A percentile compares a stretch with the other conserved stretches of the same genome.
Evolutionary conservation across 1,140 invertebrate species (phyloP).

Genomic region (Plectus sambesii): DNA sequence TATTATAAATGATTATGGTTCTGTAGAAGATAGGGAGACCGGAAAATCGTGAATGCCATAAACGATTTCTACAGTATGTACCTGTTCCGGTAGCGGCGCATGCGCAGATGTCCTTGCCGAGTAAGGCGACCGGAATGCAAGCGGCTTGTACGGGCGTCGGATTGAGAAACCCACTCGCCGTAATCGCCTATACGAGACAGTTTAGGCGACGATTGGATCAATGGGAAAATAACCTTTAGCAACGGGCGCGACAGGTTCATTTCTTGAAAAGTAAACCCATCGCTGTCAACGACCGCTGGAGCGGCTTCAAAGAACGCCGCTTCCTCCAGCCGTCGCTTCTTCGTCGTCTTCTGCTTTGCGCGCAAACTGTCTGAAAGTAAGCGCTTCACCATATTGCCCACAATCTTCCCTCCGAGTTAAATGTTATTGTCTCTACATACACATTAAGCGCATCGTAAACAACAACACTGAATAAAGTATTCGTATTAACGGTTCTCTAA

Average conservation of each 20-base stretch:
- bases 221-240: conserved; percentile 33
- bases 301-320: conserved; percentile 16
- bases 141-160: conserved; percentile 92
- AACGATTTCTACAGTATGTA: no score
- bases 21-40: conserved; percentile 5
- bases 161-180: conserved; percentile 70
- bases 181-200: conserved; percentile 59
- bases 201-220: background rate
- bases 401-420: no score
- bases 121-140: conserved; percentile 79
- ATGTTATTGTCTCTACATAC: no score
- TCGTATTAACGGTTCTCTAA: no score
- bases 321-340: conserved; percentile 16
- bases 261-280: conserved; percentile 29
- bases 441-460: conserved; percentile 9
- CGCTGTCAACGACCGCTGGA: conserved; percentile 9
- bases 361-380: conserved; percentile 28
- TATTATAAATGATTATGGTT: conserved; percentile 2
- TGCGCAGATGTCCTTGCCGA: conserved; percentile 80
- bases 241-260: conserved; percentile 41
- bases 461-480: conserved; percentile 12
- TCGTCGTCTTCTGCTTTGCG: conserved; percentile 28
- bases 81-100: conserved; percentile 95
- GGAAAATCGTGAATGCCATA: background rate
- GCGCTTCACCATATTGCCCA: no score